Evolutionary conservation across 2,797 vertebrate genomes (phyloP).

Genomic region (Cyprinella venusta): DNA sequence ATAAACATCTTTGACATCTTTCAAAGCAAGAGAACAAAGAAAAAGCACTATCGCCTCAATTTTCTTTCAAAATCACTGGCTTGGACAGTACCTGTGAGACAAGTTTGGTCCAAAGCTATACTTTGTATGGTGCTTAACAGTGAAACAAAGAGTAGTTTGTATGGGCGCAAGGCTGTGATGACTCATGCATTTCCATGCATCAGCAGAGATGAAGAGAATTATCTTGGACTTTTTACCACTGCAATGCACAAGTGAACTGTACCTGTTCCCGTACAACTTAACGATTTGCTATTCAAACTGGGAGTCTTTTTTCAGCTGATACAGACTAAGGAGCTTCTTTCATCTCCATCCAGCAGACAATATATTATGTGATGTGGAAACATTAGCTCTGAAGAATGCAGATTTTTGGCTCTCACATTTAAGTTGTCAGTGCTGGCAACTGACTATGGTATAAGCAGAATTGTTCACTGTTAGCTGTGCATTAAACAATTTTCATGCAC

Average conservation of each 20-base stretch:
- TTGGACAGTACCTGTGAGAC: constrained; percentile 19
- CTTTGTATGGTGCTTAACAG: constrained; percentile 21
- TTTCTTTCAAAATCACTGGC: neutral
- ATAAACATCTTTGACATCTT: neutral
- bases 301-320: neutral
- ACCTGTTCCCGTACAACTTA: constrained; percentile 10
- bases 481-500: no score
- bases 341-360: neutral
- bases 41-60: neutral
- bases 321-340: neutral
- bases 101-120: constrained; percentile 21
- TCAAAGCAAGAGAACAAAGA: neutral
- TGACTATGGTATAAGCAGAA: no score
- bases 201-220: constrained; percentile 31
- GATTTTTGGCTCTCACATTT: neutral
- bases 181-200: constrained; percentile 31
- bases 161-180: constrained; percentile 10
- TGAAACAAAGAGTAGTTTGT: neutral
- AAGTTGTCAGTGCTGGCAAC: no score
- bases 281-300: neutral
- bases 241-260: constrained; percentile 22
- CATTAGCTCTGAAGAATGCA: neutral
- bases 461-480: no score
- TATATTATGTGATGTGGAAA: neutral
- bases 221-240: constrained; percentile 23